phyloP scores from a whole-genome alignment of 1,140 invertebrate genomes.

The Sesamia nonagrioides region DNA sequence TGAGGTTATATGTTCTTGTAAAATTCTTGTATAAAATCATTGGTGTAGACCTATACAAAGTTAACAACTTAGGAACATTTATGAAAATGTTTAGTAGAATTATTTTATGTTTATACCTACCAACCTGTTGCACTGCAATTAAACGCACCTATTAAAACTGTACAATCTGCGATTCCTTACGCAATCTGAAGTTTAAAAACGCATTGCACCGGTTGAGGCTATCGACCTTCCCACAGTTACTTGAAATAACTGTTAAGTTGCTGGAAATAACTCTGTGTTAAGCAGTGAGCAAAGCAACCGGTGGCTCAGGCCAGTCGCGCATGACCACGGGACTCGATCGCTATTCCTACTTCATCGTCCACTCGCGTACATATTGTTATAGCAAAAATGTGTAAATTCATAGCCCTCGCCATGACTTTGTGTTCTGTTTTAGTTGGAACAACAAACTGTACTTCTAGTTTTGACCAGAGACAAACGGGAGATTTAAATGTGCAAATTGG shows the following conservation, averaged over 20 bases:
- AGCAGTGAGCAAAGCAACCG: constrained; percentile 68
- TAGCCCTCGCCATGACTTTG: constrained; percentile 20
- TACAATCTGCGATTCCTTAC: constrained; percentile 67
- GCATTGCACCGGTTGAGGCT: constrained; percentile 77
- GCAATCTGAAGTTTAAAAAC: constrained; percentile 66
- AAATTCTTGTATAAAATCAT: too few species aligned
- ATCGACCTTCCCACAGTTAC: constrained; percentile 85
- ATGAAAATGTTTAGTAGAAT: too few species aligned
- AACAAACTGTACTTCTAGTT: constrained; percentile 65
- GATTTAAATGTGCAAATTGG: constrained; percentile 93
- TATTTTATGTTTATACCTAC: too few species aligned
- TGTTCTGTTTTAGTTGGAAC: constrained; percentile 39
- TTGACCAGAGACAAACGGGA: constrained; percentile 93
- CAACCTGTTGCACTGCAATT: neutral
- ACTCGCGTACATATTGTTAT: neutral
- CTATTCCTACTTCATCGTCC: constrained; percentile 53
- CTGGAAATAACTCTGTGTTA: constrained; percentile 83
- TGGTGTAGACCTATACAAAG: too few species aligned
- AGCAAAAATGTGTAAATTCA: constrained; percentile 36
- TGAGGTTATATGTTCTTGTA: too few species aligned
- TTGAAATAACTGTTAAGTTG: constrained; percentile 86
- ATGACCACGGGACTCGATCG: constrained; percentile 67
- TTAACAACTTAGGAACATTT: too few species aligned
- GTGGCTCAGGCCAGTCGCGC: constrained; percentile 66
- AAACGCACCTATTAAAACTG: neutral